Evolutionary conservation across 2,113 vertebrate species (phyloP).

Genomic region (Cephalopterus ornatus): DNA sequence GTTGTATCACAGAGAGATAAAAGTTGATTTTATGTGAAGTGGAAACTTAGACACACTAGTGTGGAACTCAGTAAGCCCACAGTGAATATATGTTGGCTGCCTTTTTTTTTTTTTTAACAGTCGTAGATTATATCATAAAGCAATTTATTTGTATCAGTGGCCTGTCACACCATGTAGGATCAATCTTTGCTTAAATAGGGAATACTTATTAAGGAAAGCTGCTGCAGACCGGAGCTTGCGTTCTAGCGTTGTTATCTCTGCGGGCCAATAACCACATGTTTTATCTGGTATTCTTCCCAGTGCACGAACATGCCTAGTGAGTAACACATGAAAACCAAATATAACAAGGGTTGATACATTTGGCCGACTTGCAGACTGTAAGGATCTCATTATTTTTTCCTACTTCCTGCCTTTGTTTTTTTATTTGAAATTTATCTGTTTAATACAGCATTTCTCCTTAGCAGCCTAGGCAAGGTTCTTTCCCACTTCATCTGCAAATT

Average conservation of each 20-base stretch:
- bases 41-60: not conserved
- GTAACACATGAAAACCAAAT: slow-evolving; percentile 28
- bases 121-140: not conserved
- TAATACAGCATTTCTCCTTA: not conserved
- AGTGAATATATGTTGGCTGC: not conserved
- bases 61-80: not conserved
- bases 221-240: not conserved
- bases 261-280: slow-evolving; percentile 9
- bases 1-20: not conserved
- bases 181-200: not conserved
- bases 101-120: not conserved
- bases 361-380: not conserved
- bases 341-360: not conserved
- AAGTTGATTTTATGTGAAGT: not conserved
- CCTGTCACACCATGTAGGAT: not conserved
- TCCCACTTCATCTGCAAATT: not conserved
- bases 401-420: not conserved
- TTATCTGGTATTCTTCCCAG: slow-evolving; percentile 33
- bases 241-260: not conserved
- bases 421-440: not conserved
- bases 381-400: not conserved
- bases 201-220: not conserved
- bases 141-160: not conserved
- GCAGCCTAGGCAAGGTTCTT: not conserved
- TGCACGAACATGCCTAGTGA: not conserved